phyloP scores from a whole-genome alignment of 2,888 invertebrate genomes.

The Melanophora roralis region DNA sequence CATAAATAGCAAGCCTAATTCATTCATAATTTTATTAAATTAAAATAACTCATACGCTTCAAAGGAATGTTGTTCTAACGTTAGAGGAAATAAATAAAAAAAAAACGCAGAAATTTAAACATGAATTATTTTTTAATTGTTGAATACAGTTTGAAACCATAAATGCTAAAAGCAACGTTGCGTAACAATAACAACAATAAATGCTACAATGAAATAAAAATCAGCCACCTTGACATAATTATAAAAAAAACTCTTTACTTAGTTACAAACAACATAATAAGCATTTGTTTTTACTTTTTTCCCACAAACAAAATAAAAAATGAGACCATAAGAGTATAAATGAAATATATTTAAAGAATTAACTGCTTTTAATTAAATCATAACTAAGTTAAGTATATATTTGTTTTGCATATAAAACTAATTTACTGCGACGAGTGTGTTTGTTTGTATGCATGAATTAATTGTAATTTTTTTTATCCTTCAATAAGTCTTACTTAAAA shows the following conservation, averaged over 20 bases:
- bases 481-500: too few species aligned
- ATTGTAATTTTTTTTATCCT: too few species aligned
- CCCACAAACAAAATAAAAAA: not conserved
- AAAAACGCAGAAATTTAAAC: conserved; percentile 5
- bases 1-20: not conserved
- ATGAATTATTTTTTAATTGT: conserved; percentile 8
- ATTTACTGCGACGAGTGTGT: too few species aligned
- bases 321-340: not conserved
- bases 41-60: conserved; percentile 11
- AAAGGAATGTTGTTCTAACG: not conserved
- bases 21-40: conserved; percentile 5
- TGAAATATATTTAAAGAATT: not conserved
- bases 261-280: conserved; percentile 15
- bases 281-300: not conserved
- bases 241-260: conserved; percentile 20
- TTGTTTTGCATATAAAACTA: too few species aligned
- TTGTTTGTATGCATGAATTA: too few species aligned
- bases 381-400: too few species aligned
- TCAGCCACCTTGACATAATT: conserved; percentile 39
- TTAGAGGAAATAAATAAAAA: not conserved
- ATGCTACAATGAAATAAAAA: not conserved
- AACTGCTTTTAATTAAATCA: too few species aligned
- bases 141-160: not conserved
- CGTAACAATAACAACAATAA: not conserved
- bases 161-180: not conserved